Evolutionary conservation across 2,888 invertebrate species (phyloP), one percentile per base, ranked within the genome.

Genomic region (Eilema sororculum): DNA sequence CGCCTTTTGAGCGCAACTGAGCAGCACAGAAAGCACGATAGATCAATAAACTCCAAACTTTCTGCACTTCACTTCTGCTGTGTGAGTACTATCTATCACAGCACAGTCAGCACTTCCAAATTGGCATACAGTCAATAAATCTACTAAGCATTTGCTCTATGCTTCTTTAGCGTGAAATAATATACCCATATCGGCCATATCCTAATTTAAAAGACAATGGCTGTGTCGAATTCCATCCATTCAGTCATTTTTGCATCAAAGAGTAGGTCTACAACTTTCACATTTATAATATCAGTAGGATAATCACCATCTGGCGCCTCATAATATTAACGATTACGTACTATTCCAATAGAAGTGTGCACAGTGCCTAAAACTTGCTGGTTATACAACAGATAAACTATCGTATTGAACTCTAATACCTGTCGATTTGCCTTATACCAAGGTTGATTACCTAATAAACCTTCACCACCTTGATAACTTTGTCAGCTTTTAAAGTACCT

Each of bases 351-450:
- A 9, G 5, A n/a, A 46, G 46, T 46, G 46, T 46, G 41, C 41
- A 41, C 41, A 65, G 73, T 76, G 74, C 75, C 20, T 57, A 57
- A n/a, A 56, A 59, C 59, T 20, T 8, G 30, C 30, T 60, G 59
- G 22, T 57, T 57, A 24, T 60, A 60, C 28, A 30, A 60, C 30
- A 60, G 30, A 60, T 79, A 77, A 83, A 82, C 78, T 74, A 66
- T 69, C 68, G 67, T 81, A 78, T 78, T 82, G 80, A 83, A 83
- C 78, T 80, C 76, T 57, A 75, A 79, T 76, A 75, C 75, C 79
- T 74, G 79, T 78, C 74, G 69, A 86, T 89, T 89, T 86, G 81
- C 86, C 86, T 86, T 75, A 73, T 83, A 74, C 82, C 87, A 89
- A 88, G 88, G 89, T 75, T 84, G 80, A 72, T 79, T 81, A 82